Percentiles rank a stretch among this genome's conserved stretches.
These are phyloP conservation scores for Campoletis sonorensis DNA, from an alignment of 1,140 invertebrate species.

Conservation along the genomic window DNA sequence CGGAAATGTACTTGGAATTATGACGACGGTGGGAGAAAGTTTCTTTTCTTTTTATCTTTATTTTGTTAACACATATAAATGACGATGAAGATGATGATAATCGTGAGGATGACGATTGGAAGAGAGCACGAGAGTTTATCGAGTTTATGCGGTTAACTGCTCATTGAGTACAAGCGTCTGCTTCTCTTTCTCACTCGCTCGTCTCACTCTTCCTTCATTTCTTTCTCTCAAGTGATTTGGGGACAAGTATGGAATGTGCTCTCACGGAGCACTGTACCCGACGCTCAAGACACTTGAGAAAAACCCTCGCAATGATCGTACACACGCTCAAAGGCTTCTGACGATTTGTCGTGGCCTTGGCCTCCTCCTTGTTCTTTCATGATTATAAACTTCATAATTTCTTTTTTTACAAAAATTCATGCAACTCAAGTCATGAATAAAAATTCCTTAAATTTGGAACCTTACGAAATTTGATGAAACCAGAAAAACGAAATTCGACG, in stretches of 20 bases:
- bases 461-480: no score
- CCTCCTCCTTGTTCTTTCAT: constrained; percentile 2
- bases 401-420: not conserved
- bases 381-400: not conserved
- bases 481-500: no score
- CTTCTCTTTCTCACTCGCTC: constrained; percentile 14
- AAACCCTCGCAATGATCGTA: constrained; percentile 18
- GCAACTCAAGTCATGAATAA: not conserved
- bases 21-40: constrained; percentile 1
- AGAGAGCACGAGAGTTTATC: constrained; percentile 14
- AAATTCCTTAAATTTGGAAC: no score
- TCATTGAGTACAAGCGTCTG: constrained; percentile 26
- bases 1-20: not conserved
- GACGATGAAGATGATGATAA: not conserved
- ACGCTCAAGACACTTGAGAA: not conserved
- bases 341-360: not conserved
- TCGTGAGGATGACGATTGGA: not conserved
- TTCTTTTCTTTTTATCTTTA: not conserved
- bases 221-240: constrained; percentile 30
- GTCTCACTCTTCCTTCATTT: not conserved
- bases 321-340: not conserved
- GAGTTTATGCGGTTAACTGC: constrained; percentile 7
- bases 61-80: not conserved
- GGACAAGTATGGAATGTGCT: constrained; percentile 39
- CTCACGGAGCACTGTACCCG: not conserved